A percentile compares a stretch with the other conserved stretches of the same genome.
Evolutionary conservation across 2,797 vertebrate genomes (phyloP).

Genomic region (Distichodus sexfasciatus): DNA sequence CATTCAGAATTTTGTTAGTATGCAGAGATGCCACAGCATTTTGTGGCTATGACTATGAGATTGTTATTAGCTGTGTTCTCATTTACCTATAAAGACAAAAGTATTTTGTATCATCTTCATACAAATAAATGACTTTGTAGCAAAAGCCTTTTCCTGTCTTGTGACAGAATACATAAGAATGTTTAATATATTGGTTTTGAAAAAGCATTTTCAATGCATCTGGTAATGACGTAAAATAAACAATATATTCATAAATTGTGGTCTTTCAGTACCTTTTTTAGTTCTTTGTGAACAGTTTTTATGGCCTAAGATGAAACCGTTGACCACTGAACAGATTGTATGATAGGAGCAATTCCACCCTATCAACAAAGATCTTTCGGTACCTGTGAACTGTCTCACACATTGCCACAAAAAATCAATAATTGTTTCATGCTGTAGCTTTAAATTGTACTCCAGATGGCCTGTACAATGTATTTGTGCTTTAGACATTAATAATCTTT

Average conservation of each 20-base stretch:
- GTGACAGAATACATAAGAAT: no score
- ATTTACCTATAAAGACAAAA: no score
- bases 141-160: no score
- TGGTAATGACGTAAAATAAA: background rate
- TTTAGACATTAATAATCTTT: constrained; percentile 64
- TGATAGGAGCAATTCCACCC: background rate
- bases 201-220: background rate
- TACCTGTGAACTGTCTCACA: constrained; percentile 59
- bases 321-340: background rate
- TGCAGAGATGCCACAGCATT: no score
- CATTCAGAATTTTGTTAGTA: no score
- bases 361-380: background rate
- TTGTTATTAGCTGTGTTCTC: no score
- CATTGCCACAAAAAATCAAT: constrained; percentile 71
- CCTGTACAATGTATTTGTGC: constrained; percentile 66
- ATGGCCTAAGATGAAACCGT: background rate
- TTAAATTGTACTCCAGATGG: constrained; percentile 58
- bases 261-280: background rate
- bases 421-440: constrained; percentile 34
- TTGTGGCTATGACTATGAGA: no score
- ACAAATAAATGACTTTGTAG: no score
- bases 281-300: background rate
- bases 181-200: no score
- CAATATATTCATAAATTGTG: background rate
- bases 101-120: no score